Evolutionary conservation across 2,888 invertebrate species (phyloP).

Genomic region (Psococerastis gibbosa): DNA sequence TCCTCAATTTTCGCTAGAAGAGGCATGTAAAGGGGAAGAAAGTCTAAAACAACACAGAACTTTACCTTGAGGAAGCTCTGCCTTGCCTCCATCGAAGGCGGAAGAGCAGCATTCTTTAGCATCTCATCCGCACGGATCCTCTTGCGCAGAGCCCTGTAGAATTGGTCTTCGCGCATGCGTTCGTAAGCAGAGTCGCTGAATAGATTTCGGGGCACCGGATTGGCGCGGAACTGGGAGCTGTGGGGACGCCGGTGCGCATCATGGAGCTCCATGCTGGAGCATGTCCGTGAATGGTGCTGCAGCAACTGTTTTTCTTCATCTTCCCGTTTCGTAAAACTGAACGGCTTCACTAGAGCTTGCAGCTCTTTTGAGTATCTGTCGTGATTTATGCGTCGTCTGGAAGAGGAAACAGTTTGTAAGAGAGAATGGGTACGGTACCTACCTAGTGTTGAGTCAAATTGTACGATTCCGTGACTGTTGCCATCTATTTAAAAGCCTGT

Average conservation of each 20-base stretch:
- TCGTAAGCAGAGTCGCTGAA: conserved; percentile 51
- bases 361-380: conserved; percentile 39
- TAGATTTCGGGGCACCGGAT: conserved; percentile 47
- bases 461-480: no score
- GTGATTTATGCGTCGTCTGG: conserved; percentile 36
- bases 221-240: conserved; percentile 36
- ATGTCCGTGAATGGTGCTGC: background rate
- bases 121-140: conserved; percentile 50
- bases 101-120: conserved; percentile 41
- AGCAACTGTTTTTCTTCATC: conserved; percentile 32
- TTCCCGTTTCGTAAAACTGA: conserved; percentile 40
- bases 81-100: conserved; percentile 46
- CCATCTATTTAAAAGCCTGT: no score
- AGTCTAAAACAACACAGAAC: no score
- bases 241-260: no score
- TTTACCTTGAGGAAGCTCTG: no score
- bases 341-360: conserved; percentile 43
- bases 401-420: conserved; percentile 19
- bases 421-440: no score
- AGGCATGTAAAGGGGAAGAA: no score
- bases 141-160: conserved; percentile 45
- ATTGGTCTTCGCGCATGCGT: conserved; percentile 51
- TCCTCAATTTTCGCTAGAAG: no score
- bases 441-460: no score
- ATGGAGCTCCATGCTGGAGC: background rate